Conservation (phyloP, 2,888 invertebrate genomes). For the Acleris holmiana region DNA sequence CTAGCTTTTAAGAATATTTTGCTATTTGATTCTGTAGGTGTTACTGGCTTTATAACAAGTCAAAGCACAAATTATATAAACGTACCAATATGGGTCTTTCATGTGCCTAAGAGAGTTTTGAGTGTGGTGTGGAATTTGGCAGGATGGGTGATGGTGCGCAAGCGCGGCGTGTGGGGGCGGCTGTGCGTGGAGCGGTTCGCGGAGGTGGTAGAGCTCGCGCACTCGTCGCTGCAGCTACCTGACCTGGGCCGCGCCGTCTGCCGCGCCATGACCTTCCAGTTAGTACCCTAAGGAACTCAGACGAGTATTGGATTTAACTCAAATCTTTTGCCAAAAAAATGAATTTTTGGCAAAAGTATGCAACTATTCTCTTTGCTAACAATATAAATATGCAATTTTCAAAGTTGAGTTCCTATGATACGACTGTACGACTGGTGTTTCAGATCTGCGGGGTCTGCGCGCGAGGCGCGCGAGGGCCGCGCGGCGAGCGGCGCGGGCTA, state of each 20-base stretch:
- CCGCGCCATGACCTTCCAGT: constrained; percentile 90
- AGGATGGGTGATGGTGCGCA: constrained; percentile 90
- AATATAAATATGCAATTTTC: too few relatives aligned
- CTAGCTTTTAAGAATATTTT: too few relatives aligned
- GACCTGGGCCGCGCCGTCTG: constrained; percentile 91
- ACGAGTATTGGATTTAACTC: too few relatives aligned
- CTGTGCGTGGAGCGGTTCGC: constrained; percentile 89
- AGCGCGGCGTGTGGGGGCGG: constrained; percentile 91
- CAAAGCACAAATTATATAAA: too few relatives aligned
- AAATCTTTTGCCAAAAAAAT: too few relatives aligned
- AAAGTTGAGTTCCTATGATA: not conserved
- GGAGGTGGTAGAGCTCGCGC: constrained; percentile 83
- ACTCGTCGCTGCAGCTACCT: constrained; percentile 86
- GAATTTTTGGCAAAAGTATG: too few relatives aligned
- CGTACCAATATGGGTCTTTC: too few relatives aligned
- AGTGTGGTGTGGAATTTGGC: constrained; percentile 39
- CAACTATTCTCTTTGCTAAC: too few relatives aligned
- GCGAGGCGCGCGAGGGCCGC: constrained; percentile 74
- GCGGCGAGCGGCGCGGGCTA: constrained; percentile 71
- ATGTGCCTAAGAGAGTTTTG: not conserved
- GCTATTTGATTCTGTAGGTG: not conserved
- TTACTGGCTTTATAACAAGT: not conserved
- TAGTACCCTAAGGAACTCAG: constrained; percentile 52
- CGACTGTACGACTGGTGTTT: not conserved
- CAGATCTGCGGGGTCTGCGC: constrained; percentile 64